Conservation (phyloP, 2,797 vertebrate species). For the Orientallactaga sibirica region DNA sequence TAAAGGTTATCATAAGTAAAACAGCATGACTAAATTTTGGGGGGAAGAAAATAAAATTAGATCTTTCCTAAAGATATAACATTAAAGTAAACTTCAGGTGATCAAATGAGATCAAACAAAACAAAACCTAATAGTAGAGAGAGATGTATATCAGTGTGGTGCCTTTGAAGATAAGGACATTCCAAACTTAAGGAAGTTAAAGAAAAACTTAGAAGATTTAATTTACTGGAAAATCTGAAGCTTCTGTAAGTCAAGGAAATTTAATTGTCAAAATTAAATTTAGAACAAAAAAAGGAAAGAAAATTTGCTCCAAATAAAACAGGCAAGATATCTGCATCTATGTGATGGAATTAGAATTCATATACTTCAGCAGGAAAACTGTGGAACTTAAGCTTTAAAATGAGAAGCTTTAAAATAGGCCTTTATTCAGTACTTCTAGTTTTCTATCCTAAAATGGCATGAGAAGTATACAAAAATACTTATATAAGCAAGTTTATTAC, state of each 20-base stretch:
- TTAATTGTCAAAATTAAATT: conserved; percentile 14
- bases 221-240: conserved; percentile 19
- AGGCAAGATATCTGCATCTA: background rate
- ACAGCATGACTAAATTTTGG: background rate
- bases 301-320: conserved; percentile 8
- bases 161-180: background rate
- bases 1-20: background rate
- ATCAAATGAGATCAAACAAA: background rate
- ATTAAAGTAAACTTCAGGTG: background rate
- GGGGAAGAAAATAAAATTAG: conserved; percentile 7
- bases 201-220: background rate
- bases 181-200: background rate
- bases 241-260: background rate
- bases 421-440: background rate
- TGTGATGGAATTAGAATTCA: conserved; percentile 12
- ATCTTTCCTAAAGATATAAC: background rate
- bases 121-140: background rate
- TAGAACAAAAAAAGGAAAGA: background rate
- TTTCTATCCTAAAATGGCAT: background rate
- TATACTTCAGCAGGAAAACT: background rate
- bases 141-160: background rate
- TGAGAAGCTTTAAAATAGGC: background rate
- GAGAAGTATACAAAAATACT: background rate
- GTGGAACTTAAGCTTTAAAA: background rate
- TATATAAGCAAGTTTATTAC: background rate